These are phyloP conservation scores for Zosterops borbonicus DNA, from an alignment of 2,113 vertebrate genomes.

Conservation along the genomic window DNA sequence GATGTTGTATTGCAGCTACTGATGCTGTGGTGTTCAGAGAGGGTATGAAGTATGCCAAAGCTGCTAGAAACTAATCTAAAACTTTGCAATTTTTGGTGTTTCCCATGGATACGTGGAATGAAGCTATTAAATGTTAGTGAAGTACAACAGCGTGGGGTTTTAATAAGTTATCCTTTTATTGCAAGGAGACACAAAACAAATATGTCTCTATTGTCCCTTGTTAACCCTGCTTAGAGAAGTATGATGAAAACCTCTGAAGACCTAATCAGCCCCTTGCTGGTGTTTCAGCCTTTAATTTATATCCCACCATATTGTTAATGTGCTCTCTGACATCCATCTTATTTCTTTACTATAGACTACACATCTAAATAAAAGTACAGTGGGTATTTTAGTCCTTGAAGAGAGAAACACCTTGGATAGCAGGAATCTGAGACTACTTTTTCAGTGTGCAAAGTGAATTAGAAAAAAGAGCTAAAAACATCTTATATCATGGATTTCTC, in stretches of 20 bases:
- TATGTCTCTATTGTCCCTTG: background rate
- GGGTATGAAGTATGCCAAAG: background rate
- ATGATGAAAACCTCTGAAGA: background rate
- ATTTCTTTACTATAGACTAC: background rate
- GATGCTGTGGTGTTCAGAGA: background rate
- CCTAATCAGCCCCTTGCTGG: slow-evolving; percentile 9
- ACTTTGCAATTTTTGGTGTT: background rate
- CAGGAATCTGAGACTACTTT: background rate
- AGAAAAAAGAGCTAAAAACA: background rate
- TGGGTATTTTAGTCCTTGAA: background rate
- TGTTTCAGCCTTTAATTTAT: slow-evolving; percentile 9
- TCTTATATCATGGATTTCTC: background rate
- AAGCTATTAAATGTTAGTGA: slow-evolving; percentile 35
- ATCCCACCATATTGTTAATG: background rate
- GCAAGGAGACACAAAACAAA: slow-evolving; percentile 1
- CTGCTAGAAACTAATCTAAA: background rate
- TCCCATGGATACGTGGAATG: background rate
- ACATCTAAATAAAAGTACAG: background rate
- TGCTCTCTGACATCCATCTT: background rate
- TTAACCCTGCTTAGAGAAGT: background rate
- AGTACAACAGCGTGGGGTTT: background rate
- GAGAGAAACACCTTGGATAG: background rate
- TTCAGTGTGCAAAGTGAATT: background rate
- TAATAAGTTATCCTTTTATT: background rate
- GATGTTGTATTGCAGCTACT: background rate